Percentiles rank a stretch among this genome's conserved stretches.
These are phyloP conservation scores for Takifugu flavidus DNA, from an alignment of 2,113 vertebrate genomes.

Conservation along the genomic window DNA sequence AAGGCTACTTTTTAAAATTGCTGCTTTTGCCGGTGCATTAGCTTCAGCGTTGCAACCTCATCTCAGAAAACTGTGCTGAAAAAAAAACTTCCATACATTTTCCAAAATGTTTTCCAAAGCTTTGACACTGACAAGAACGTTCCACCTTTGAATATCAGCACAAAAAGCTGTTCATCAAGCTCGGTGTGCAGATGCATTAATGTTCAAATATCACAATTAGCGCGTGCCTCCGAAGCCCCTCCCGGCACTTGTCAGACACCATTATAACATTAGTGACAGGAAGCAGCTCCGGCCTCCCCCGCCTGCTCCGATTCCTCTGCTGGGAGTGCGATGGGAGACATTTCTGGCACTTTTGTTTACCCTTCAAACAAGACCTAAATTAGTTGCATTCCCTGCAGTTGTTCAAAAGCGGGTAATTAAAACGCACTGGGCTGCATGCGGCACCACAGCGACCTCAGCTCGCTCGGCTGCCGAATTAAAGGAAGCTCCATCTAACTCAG, in stretches of 20 bases:
- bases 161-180: slow-evolving; percentile 22
- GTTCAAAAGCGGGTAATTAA: slow-evolving; percentile 56
- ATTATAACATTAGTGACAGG: slow-evolving; percentile 33
- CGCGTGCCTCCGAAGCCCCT: slow-evolving; percentile 11
- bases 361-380: slow-evolving; percentile 57
- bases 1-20: background rate
- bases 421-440: slow-evolving; percentile 20
- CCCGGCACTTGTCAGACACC: slow-evolving; percentile 19
- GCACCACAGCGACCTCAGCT: slow-evolving; percentile 10
- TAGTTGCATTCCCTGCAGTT: slow-evolving; percentile 45
- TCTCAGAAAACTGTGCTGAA: background rate
- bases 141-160: slow-evolving; percentile 13
- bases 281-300: slow-evolving; percentile 21
- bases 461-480: background rate
- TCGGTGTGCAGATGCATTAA: slow-evolving; percentile 3
- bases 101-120: slow-evolving; percentile 1
- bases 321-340: slow-evolving; percentile 41
- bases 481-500: background rate
- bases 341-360: slow-evolving; percentile 54
- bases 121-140: slow-evolving; percentile 6
- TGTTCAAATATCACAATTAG: slow-evolving; percentile 9
- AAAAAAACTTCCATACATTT: background rate
- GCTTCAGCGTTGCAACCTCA: background rate
- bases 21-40: background rate
- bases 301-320: slow-evolving; percentile 25